phyloP scores from a whole-genome alignment of 2,113 vertebrate genomes.

The Lanius collurio region DNA sequence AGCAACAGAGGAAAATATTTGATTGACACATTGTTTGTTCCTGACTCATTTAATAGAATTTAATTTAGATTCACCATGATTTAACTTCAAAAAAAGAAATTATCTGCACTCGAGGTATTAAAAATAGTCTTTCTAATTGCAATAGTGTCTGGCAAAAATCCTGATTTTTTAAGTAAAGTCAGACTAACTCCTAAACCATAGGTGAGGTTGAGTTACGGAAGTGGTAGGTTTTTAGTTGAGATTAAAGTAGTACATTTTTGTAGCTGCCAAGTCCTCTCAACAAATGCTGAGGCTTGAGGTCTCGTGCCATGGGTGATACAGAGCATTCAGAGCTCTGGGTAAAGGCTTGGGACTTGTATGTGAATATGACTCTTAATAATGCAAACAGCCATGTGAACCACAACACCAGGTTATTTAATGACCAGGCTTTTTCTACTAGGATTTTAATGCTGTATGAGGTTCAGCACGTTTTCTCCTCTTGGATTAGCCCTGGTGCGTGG shows the following conservation, averaged over 20 bases:
- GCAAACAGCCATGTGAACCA: neutral
- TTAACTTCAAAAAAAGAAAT: neutral
- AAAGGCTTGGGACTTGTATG: neutral
- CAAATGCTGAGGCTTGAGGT: fast-evolving
- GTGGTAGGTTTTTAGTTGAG: neutral
- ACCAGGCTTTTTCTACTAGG: neutral
- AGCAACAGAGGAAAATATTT: neutral
- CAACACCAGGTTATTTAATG: neutral
- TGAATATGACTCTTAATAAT: neutral
- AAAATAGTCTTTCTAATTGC: conserved; percentile 37
- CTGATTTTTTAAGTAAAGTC: neutral
- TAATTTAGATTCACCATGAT: neutral
- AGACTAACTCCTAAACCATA: neutral
- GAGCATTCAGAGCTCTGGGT: neutral
- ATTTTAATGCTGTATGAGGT: neutral
- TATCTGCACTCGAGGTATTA: neutral
- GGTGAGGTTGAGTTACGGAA: neutral
- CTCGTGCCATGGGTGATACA: fast-evolving
- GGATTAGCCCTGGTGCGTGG: neutral
- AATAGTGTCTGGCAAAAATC: neutral
- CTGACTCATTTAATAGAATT: neutral
- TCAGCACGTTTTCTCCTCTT: neutral
- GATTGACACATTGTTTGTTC: neutral
- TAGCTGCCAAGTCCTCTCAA: neutral
- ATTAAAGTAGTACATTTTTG: neutral